phyloP scores from a whole-genome alignment of 2,888 invertebrate genomes.

The Catocala fraxini region DNA sequence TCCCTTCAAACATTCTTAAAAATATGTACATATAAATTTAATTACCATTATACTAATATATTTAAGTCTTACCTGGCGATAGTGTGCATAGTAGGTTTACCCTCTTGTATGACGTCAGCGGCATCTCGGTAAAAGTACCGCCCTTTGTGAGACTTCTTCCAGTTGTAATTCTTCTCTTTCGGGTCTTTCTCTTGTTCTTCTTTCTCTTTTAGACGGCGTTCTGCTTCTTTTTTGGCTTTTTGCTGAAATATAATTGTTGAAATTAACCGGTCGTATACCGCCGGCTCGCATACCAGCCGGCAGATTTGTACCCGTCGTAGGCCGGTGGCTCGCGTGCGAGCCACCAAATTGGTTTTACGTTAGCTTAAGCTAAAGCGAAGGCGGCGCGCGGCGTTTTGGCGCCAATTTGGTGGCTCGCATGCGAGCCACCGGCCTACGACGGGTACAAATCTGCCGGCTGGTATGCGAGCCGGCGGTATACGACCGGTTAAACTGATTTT shows the following conservation, averaged over 20 bases:
- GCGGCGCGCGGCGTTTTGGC: too few species aligned
- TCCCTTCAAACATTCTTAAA: neutral
- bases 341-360: too few species aligned
- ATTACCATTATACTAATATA: conserved; percentile 6
- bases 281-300: too few species aligned
- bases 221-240: conserved; percentile 82
- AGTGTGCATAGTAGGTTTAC: conserved; percentile 88
- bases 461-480: too few species aligned
- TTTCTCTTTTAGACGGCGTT: conserved; percentile 83
- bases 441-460: too few species aligned
- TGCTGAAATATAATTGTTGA: conserved; percentile 52
- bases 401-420: too few species aligned
- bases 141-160: conserved; percentile 91
- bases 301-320: too few species aligned
- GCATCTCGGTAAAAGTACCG: conserved; percentile 94
- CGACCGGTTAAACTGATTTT: too few species aligned
- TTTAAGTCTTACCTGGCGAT: conserved; percentile 69
- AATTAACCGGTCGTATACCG: too few species aligned
- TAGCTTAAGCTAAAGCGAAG: too few species aligned
- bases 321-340: too few species aligned
- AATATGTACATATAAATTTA: neutral
- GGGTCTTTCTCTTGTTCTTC: conserved; percentile 86
- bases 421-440: too few species aligned
- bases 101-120: conserved; percentile 96
- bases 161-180: conserved; percentile 89